Evolutionary conservation across 2,113 vertebrate species (phyloP), one percentile per base, ranked within the genome.

Genomic region (Podarcis raffonei): DNA sequence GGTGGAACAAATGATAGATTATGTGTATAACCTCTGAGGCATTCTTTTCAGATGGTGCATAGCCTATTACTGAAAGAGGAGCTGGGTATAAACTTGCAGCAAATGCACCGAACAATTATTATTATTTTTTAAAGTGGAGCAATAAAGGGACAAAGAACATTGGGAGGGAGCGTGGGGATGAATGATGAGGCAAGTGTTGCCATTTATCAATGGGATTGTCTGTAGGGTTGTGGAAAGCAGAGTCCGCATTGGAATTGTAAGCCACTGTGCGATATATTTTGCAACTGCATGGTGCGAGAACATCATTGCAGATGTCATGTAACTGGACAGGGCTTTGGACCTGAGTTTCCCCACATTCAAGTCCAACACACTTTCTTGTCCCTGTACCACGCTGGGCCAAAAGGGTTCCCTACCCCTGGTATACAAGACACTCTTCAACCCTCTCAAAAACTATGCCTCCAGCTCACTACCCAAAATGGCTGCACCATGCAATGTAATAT

Each of bases 1-100:
- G 68, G 62, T 69, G 23, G 35, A 93, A 91, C 86, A 89, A 90
- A 74, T 91, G 78, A 81, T 37, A 94, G 39, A 91, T 81, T 27
- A 87, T 75, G 66, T 81, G 30, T n/a, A 68, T 27, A 86, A 80
- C 42, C 89, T 27, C 69, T 81, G 83, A 85, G 3, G 18, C 68
- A 82, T 68, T 80, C 77, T 81, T 79, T 84, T 8, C n/a, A 79
- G 76, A 66, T 81, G 5, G 16, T 79, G 81, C 32, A 37, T 88
- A 88, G 83, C 57, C 88, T 86, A 88, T 23, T 89, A 1, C 9
- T 22, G n/a, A 15, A 25, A 79, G 53, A 15, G 53, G 85, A 84
- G 87, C 35, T 75, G 57, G 84, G n/a, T 59, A 87, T 86, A 71
- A 90, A 91, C 78, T 82, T 83, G 59, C 16, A 57, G 83, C 18